phyloP scores from a whole-genome alignment of 2,113 vertebrate species.

The Oryzias javanicus region DNA sequence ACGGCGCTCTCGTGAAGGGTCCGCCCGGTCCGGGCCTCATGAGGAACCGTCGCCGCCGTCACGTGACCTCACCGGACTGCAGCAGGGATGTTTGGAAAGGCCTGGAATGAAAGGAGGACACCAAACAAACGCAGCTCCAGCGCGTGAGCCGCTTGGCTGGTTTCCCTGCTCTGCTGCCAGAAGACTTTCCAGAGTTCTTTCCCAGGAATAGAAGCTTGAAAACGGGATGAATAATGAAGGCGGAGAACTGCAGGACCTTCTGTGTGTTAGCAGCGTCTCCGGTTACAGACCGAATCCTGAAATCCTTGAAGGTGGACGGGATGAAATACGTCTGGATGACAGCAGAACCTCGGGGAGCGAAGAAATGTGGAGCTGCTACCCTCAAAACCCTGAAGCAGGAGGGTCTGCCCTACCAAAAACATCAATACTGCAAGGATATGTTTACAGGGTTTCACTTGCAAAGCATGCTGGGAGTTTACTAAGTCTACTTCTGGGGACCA shows the following conservation, averaged over 20 bases:
- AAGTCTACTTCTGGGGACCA: too few species aligned
- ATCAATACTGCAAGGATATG: too few species aligned
- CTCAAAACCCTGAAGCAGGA: too few species aligned
- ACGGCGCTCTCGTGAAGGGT: too few species aligned
- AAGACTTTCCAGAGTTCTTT: slow-evolving; percentile 35
- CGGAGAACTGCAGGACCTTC: background rate
- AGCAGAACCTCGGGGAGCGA: background rate
- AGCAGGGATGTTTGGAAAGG: slow-evolving; percentile 37
- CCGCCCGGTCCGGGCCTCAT: slow-evolving; percentile 34
- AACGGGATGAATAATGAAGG: slow-evolving; percentile 5
- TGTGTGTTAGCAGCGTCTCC: slow-evolving; percentile 15
- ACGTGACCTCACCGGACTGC: slow-evolving; percentile 19
- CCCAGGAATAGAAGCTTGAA: slow-evolving; percentile 25
- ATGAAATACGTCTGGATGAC: slow-evolving; percentile 4
- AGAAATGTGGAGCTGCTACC: too few species aligned
- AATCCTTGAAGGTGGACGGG: slow-evolving; percentile 1
- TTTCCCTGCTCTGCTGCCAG: slow-evolving; percentile 14
- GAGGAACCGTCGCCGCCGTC: slow-evolving; percentile 23
- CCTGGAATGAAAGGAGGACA: slow-evolving; percentile 26
- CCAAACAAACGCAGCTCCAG: slow-evolving; percentile 41
- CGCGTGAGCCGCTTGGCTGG: slow-evolving; percentile 9
- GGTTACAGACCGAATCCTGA: slow-evolving; percentile 9
- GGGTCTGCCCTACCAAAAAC: too few species aligned
- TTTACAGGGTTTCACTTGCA: too few species aligned
- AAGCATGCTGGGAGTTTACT: too few species aligned